Evolutionary conservation across 2,888 invertebrate genomes (phyloP), one percentile per base, ranked within the genome.

Genomic region (Sphaerophoria rueppellii): DNA sequence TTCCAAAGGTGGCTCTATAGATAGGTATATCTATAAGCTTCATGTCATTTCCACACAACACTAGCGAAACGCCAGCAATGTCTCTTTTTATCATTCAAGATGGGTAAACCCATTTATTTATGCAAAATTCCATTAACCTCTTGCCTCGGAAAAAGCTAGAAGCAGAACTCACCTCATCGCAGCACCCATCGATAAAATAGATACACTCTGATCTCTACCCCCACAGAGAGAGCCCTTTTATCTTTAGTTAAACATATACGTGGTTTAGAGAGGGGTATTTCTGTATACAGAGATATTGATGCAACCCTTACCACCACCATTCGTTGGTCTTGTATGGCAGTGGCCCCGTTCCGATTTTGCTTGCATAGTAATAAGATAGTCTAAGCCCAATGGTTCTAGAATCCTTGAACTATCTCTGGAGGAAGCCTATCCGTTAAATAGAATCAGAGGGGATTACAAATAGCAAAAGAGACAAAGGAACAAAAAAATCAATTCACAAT

Each of bases 321-420:
- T 43, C 11, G 43, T 43, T 9, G 24, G 43, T 43, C n/a, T 43
- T 9, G 43, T 43, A 40, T 43, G 2, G 2, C 24, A 24, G 24
- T 24, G 24, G 24, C 24, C 24, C 9, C 12, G 60, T 40, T 16
- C 35, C 24, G 46, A 55, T 61, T 80, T 81, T 71, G 55, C 71
- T 81, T 75, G 61, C 76, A 65, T 70, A 57, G 70, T 70, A 57
- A 52, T 35, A 69, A 37, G 54, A 61, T 82, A 77, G 35, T 69
- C 61, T 50, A 61, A 73, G 82, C 72, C 61, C 57, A 61, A 6
- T 60, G 58, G 55, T 60, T 70, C 54, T 65, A 37, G 50, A 81
- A 82, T 77, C 77, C 82, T 77, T 82, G 76, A 82, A 82, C 76
- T 76, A 58, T 71, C 46, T 63, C 43, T 14, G 50, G 65, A 58